Evolutionary conservation across 53 echinoderm and acorn worm genomes (phyloP), one percentile per base, ranked within the genome.

Genomic region (Echinarachnius parma): DNA sequence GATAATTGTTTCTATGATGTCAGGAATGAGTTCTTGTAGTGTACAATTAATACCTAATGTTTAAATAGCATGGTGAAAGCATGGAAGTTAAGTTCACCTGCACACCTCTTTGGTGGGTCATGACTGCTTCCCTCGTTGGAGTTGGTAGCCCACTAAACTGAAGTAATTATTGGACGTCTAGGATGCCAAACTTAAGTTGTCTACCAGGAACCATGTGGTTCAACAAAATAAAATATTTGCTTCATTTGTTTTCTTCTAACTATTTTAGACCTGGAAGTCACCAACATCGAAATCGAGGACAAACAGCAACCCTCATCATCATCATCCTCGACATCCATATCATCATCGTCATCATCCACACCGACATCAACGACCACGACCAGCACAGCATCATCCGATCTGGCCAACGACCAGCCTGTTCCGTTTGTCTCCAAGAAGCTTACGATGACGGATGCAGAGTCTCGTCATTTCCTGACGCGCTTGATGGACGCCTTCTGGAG

Each of bases 401-500:
- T 77, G 21, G 65, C 52, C 34, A 62, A 54, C 45, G 47, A 45
- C 34, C 80, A 67, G 57, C 54, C 66, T 1, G 24, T 66, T 26
- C 83, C 83, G 28, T 75, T 84, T 35, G 75, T 78, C 23, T 82
- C 81, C 61, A 82, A 68, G 66, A 85, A 78, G 68, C 77, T 90
- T 0, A 87, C 79, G 44, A 48, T 95, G 68, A 79, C 87, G n/a
- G 82, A 84, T 45, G 79, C 81, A 22, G 96, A 95, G 61, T 76
- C 87, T 9, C 77, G 77, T 34, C 96, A 95, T 47, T 95, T 95
- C 85, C 76, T 95, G 56, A 83, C 87, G 10, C 60, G 80, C 20
- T 65, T 95, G 69, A 37, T 89, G 37, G 96, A 95, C 48, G 90
- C 90, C 9, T 95, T 95, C 80, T 95, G 96, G 96, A 60, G 89